Base-by-base conservation (phyloP, 2,113 vertebrate genomes). In the Asarcornis scutulata region DNA sequence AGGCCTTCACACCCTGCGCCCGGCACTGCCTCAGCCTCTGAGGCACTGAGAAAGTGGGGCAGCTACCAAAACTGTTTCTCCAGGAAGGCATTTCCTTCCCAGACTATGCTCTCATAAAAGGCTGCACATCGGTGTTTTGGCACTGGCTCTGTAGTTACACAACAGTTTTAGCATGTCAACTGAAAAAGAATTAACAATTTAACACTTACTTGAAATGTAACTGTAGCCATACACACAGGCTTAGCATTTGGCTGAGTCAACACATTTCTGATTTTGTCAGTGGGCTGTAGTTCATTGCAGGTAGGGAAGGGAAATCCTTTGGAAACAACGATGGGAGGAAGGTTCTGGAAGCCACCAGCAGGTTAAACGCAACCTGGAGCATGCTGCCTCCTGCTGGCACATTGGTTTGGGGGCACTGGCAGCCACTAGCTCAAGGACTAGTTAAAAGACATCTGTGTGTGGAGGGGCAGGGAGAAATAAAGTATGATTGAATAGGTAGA, bases 31-130 rank as follows among this genome's bases (percentile, higher is more conserved):
- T 23, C 50, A 5, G 8, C 40, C 38, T 8, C 46, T 2, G 6
- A 17, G 2, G 8, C 8, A 8, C 5, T 0, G 23, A 3, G 11
- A 22, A 11, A 21, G 17, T 1, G 0, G 0, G 0, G 3, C 42
- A 46, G 48, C 21, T 5, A 1, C 3, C 6, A 42, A 15, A 52
- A 1, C 18, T 3, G 17, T 11, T 22, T 17, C 23, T 3, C 31
- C 1, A 0, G 26, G 66, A 68, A 32, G 31, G 36, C 5, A 2
- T 27, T 46, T 18, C 12, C 10, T 10, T 11, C 40, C 14, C 2
- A 32, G 20, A 15, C 12, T 5, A 2, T 2, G 0, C 22, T 29
- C 2, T 8, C 40, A 16, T 18, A 50, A 53, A 58, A 17, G 46
- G 15, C 36, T 29, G 60, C 7, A 20, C 27, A 38, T 63, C 7